Conservation (phyloP, 2,113 vertebrate species). For the Aegotheles bennettii region DNA sequence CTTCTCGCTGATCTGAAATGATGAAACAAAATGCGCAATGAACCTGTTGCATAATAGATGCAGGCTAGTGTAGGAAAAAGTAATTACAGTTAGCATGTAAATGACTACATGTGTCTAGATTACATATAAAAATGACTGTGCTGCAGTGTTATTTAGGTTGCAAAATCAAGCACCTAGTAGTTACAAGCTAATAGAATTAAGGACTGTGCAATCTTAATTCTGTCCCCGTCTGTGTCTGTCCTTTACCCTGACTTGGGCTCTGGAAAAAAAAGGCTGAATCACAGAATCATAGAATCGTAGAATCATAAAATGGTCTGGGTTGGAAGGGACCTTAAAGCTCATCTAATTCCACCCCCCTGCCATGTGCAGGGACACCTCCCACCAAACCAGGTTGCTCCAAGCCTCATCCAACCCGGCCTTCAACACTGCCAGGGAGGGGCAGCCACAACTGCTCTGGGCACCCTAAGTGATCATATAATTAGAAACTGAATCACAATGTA, state of each 20-base stretch:
- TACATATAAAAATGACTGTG: not conserved
- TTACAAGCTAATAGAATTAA: not conserved
- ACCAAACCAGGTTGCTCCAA: no score
- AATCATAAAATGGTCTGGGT: no score
- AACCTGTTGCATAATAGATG: not conserved
- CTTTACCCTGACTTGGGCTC: not conserved
- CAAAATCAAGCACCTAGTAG: not conserved
- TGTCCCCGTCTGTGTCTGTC: not conserved
- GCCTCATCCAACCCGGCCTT: no score
- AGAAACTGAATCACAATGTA: not conserved
- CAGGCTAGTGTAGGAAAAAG: not conserved
- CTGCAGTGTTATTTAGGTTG: not conserved
- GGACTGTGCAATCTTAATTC: not conserved
- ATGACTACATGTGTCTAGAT: not conserved
- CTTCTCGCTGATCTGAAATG: not conserved
- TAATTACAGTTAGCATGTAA: not conserved
- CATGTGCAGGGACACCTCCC: no score
- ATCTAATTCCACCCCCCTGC: no score
- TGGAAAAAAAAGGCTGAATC: not conserved
- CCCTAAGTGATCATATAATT: not conserved
- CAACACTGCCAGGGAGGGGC: no score
- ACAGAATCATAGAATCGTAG: no score
- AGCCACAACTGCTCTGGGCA: no score
- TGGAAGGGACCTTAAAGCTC: no score
- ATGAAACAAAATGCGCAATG: not conserved